Conservation (phyloP, 2,888 invertebrate species). For the Ashinkailepas kermadecensis region DNA sequence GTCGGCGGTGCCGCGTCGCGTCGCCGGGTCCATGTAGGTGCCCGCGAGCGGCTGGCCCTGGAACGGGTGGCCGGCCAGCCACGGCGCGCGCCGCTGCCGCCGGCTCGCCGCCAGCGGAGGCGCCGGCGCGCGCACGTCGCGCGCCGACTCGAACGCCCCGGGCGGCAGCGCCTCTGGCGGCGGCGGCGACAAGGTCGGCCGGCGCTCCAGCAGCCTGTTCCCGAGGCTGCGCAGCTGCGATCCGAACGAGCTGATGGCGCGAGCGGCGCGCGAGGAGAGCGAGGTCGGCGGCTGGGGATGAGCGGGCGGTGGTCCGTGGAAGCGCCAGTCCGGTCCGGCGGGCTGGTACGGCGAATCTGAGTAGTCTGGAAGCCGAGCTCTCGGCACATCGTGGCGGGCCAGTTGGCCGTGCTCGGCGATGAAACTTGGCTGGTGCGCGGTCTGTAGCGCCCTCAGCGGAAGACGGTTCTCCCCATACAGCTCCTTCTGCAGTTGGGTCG, state of each 20-base stretch:
- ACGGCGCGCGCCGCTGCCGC: neutral
- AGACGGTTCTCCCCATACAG: neutral
- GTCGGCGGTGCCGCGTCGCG: neutral
- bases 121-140: neutral
- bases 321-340: neutral
- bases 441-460: neutral
- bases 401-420: neutral
- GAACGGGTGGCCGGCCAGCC: conserved; percentile 9
- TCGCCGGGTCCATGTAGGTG: neutral
- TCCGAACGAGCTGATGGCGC: neutral
- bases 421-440: neutral
- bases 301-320: neutral
- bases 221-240: neutral
- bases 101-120: neutral
- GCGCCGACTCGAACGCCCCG: neutral
- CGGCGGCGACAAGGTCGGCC: neutral
- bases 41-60: conserved; percentile 3
- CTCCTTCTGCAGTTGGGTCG: too few species aligned
- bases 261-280: neutral
- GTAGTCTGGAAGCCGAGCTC: too few species aligned
- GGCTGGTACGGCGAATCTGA: too few species aligned
- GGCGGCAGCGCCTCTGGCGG: neutral
- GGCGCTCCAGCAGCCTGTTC: neutral
- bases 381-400: neutral
- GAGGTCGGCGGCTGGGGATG: neutral